These are phyloP conservation scores for Typhlichthys subterraneus DNA, from an alignment of 2,797 vertebrate species.

Conservation along the genomic window DNA sequence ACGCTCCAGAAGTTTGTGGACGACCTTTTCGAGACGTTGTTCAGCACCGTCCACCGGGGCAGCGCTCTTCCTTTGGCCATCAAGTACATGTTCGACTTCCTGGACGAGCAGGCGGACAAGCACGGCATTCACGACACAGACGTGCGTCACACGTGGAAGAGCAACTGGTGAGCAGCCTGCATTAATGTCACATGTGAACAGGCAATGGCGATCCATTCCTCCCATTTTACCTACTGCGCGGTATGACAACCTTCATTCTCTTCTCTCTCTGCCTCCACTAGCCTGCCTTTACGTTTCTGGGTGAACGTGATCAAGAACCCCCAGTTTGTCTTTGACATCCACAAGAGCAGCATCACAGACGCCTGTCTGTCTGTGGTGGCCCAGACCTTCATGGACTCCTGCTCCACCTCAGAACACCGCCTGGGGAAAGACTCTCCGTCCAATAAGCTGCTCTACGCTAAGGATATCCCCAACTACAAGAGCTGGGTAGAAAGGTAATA, in stretches of 20 bases:
- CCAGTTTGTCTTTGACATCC: conserved; percentile 98
- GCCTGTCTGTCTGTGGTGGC: conserved; percentile 98
- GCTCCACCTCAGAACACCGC: conserved; percentile 97
- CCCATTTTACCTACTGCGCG: too few species aligned
- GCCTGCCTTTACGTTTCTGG: conserved; percentile 97
- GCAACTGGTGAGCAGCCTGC: conserved; percentile 88
- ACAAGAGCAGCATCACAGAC: conserved; percentile 99
- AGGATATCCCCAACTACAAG: conserved; percentile 99
- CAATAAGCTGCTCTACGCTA: conserved; percentile 98
- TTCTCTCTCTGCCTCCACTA: conserved; percentile 50
- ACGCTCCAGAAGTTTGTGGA: conserved; percentile 98
- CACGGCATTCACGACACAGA: conserved; percentile 94
- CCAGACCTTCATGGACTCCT: conserved; percentile 99
- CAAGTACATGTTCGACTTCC: conserved; percentile 99
- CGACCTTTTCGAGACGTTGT: conserved; percentile 97
- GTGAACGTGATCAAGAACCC: conserved; percentile 99
- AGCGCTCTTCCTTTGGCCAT: conserved; percentile 95
- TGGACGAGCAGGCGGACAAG: conserved; percentile 97
- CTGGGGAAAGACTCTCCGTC: conserved; percentile 98
- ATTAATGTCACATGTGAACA: too few species aligned
- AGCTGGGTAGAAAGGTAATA: conserved; percentile 99
- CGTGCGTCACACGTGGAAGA: conserved; percentile 98
- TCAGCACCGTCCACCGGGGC: conserved; percentile 95
- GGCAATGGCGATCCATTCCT: too few species aligned
- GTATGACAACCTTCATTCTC: not conserved